A percentile compares a stretch with the other conserved stretches of the same genome.
Evolutionary conservation across 2,888 invertebrate genomes (phyloP).

Genomic region (Formica aserva): DNA sequence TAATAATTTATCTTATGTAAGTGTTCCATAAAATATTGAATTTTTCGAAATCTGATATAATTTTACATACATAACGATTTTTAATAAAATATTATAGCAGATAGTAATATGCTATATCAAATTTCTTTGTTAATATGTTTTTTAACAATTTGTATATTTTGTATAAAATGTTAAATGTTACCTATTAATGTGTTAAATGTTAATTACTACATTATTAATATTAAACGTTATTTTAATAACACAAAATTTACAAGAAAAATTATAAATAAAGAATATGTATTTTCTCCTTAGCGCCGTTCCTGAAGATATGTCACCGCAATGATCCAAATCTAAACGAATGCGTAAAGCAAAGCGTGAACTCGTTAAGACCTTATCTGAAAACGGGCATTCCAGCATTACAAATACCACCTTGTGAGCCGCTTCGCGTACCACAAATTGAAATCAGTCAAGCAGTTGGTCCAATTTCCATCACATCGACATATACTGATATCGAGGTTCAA

Average conservation of each 20-base stretch:
- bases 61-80: not conserved
- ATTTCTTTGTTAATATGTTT: not conserved
- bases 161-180: not conserved
- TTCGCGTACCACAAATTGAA: constrained; percentile 89
- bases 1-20: not conserved
- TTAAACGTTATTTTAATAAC: not conserved
- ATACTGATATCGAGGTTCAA: constrained; percentile 89
- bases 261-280: not conserved
- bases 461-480: constrained; percentile 89
- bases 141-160: not conserved
- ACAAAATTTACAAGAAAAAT: not conserved
- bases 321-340: constrained; percentile 89
- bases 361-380: constrained; percentile 87
- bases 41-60: not conserved
- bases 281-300: constrained; percentile 88
- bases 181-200: not conserved
- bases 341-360: constrained; percentile 88
- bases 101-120: not conserved
- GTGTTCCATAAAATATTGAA: not conserved
- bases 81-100: not conserved
- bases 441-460: constrained; percentile 90
- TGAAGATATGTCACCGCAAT: constrained; percentile 89
- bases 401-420: constrained; percentile 91
- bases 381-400: constrained; percentile 90
- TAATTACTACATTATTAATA: not conserved